A percentile compares a stretch with the other conserved stretches of the same genome.
Evolutionary conservation across 2,888 invertebrate genomes (phyloP).

Genomic region (Torymus auratus): DNA sequence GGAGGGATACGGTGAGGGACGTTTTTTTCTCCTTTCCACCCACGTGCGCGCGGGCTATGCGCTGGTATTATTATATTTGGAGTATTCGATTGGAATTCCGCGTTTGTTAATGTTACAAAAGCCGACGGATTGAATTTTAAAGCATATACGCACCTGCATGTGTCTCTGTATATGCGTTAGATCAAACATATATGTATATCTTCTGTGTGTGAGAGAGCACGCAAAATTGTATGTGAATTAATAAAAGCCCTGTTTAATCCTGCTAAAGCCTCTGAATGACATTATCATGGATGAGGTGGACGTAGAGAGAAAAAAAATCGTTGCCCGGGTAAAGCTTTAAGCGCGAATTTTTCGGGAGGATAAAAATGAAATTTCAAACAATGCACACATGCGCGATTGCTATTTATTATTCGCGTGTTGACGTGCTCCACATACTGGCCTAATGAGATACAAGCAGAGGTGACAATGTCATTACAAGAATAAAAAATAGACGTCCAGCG

Average conservation of each 20-base stretch:
- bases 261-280: not conserved
- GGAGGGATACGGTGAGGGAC: not conserved
- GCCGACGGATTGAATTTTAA: slow-evolving; percentile 14
- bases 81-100: slow-evolving; percentile 43
- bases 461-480: not conserved
- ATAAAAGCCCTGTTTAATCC: slow-evolving; percentile 41
- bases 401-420: no score
- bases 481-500: not conserved
- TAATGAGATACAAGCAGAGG: not conserved
- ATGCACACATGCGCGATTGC: not conserved
- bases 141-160: not conserved
- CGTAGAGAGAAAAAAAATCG: not conserved
- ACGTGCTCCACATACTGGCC: not conserved
- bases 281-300: not conserved
- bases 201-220: no score
- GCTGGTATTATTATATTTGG: slow-evolving; percentile 39
- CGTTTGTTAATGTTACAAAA: slow-evolving; percentile 45
- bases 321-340: not conserved
- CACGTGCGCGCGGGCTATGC: not conserved
- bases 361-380: slow-evolving; percentile 18
- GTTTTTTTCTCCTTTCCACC: not conserved
- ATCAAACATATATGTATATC: slow-evolving; percentile 20
- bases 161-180: not conserved
- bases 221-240: slow-evolving; percentile 46
- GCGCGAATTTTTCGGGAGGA: not conserved